A percentile compares a stretch with the other conserved stretches of the same genome.
Conservation (phyloP, 2,888 invertebrate genomes). For the Patella caerulea region DNA sequence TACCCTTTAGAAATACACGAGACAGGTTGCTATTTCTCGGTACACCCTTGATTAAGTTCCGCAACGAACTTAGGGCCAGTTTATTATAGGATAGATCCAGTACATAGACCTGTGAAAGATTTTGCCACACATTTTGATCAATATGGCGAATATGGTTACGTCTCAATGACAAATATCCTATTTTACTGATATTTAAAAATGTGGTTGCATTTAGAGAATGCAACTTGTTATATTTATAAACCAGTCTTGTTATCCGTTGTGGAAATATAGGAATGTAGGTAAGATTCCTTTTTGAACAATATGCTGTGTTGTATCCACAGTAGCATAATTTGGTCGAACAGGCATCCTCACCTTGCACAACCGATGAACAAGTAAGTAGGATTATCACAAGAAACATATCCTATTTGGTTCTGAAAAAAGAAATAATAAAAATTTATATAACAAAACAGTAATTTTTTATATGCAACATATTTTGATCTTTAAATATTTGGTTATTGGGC, state of each 20-base stretch:
- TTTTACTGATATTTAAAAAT: background rate
- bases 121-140: background rate
- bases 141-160: background rate
- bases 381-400: too few relatives aligned
- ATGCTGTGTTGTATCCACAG: background rate
- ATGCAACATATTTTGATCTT: too few relatives aligned
- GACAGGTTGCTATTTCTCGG: too few relatives aligned
- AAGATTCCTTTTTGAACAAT: background rate
- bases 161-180: background rate
- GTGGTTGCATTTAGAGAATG: background rate
- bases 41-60: too few relatives aligned
- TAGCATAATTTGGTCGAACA: too few relatives aligned
- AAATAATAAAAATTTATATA: too few relatives aligned
- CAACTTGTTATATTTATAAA: background rate
- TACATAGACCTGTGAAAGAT: background rate
- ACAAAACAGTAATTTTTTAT: too few relatives aligned
- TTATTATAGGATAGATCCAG: background rate
- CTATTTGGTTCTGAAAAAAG: too few relatives aligned
- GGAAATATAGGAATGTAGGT: constrained; percentile 1
- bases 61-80: background rate
- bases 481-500: too few relatives aligned
- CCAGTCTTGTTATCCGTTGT: background rate
- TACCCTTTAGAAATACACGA: too few relatives aligned
- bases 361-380: too few relatives aligned
- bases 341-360: too few relatives aligned